Percentiles rank a stretch among this genome's conserved stretches.
These are phyloP conservation scores for Trematocara nigrifrons DNA, from an alignment of 2,113 vertebrate genomes.

Conservation along the genomic window DNA sequence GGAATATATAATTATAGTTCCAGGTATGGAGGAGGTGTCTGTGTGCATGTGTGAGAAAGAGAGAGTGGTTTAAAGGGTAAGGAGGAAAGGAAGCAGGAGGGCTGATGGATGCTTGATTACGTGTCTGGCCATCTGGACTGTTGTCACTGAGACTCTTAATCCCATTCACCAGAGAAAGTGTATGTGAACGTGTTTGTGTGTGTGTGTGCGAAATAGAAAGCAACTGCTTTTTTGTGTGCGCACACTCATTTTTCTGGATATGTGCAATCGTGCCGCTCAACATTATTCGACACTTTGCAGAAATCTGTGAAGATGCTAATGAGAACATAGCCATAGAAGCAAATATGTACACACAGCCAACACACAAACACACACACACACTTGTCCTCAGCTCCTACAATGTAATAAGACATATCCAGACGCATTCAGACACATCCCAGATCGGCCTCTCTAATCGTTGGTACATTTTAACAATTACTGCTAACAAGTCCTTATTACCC, in stretches of 20 bases:
- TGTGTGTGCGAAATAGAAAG: slow-evolving; percentile 1
- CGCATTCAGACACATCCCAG: slow-evolving; percentile 48
- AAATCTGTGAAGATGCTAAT: slow-evolving; percentile 31
- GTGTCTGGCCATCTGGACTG: slow-evolving; percentile 70
- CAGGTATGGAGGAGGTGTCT: slow-evolving; percentile 56
- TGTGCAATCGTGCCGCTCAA: background rate
- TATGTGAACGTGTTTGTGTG: background rate
- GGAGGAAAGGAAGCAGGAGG: slow-evolving; percentile 51
- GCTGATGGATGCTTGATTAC: slow-evolving; percentile 63
- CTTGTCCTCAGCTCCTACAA: background rate
- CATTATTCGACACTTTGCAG: slow-evolving; percentile 17
- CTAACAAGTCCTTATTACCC: slow-evolving; percentile 72
- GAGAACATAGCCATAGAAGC: background rate
- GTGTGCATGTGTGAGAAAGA: slow-evolving; percentile 36
- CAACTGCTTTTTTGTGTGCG: slow-evolving; percentile 4
- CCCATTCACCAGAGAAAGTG: slow-evolving; percentile 52
- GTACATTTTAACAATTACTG: slow-evolving; percentile 70
- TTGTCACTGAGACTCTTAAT: slow-evolving; percentile 63
- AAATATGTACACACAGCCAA: slow-evolving; percentile 9
- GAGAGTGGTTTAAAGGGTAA: slow-evolving; percentile 37
- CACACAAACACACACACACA: background rate
- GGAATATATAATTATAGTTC: slow-evolving; percentile 42
- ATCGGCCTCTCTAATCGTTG: slow-evolving; percentile 59
- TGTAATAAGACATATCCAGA: slow-evolving; percentile 52
- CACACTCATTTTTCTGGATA: background rate